phyloP scores from a whole-genome alignment of 2,113 vertebrate species.

The Gallinago paraguaiae region DNA sequence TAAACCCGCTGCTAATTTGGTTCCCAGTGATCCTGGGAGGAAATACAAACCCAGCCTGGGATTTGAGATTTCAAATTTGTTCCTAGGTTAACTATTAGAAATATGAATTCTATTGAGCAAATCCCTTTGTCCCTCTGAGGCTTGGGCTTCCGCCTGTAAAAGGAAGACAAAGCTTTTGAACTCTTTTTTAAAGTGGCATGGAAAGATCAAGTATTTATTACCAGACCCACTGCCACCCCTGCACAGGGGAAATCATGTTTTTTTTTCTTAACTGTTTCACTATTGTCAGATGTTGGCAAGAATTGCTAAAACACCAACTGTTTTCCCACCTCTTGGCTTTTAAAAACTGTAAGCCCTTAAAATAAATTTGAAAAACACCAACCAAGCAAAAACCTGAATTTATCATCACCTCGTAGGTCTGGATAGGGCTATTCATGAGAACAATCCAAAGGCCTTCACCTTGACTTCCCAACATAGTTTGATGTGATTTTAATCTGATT shows the following conservation, averaged over 20 bases:
- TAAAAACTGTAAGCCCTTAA: conserved; percentile 29
- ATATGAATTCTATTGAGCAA: not conserved
- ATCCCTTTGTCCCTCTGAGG: not conserved
- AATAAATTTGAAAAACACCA: conserved; percentile 57
- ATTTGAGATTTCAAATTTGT: not conserved
- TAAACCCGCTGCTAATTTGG: not conserved
- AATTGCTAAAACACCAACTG: not conserved
- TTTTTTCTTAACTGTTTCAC: not conserved
- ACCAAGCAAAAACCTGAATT: conserved; percentile 50
- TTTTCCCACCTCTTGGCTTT: conserved; percentile 29
- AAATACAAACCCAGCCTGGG: not conserved
- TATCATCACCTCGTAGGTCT: conserved; percentile 54
- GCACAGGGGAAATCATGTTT: fast-evolving
- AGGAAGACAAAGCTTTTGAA: not conserved
- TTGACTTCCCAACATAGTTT: conserved; percentile 56
- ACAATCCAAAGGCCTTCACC: conserved; percentile 67
- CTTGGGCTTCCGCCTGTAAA: not conserved
- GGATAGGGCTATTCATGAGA: conserved; percentile 53
- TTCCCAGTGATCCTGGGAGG: not conserved
- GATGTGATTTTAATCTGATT: conserved; percentile 74
- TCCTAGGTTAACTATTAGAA: not conserved
- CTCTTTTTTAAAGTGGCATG: not conserved
- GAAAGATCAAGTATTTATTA: not conserved
- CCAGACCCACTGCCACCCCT: not conserved
- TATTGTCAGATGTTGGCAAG: not conserved